Percentiles rank a stretch among this genome's conserved stretches.
phyloP scores from a whole-genome alignment of 2,888 invertebrate species.

The Heliconius ethilla region DNA sequence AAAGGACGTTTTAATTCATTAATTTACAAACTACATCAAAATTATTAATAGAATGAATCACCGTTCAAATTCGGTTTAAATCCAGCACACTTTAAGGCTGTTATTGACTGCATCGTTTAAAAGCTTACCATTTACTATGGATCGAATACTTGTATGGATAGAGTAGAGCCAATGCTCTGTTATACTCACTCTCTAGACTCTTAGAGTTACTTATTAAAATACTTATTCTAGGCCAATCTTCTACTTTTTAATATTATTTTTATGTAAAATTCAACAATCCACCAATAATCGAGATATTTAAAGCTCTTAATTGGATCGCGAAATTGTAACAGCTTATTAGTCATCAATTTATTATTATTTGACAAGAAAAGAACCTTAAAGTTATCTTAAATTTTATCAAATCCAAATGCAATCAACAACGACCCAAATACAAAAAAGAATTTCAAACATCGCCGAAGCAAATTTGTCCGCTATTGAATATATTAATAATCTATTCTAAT shows the following conservation, averaged over 20 bases:
- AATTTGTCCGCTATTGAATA: not conserved
- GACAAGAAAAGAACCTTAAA: not conserved
- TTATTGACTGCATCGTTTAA: slow-evolving; percentile 38
- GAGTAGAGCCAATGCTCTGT: not conserved
- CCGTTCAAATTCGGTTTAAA: slow-evolving; percentile 57
- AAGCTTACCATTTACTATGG: slow-evolving; percentile 1
- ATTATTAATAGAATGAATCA: not conserved
- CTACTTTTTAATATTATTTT: not conserved
- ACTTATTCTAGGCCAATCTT: slow-evolving; percentile 7
- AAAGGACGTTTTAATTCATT: not conserved
- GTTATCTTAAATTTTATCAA: not conserved
- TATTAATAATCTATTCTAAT: not conserved
- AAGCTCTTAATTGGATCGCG: not conserved
- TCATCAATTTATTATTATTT: not conserved
- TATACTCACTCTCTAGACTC: not conserved
- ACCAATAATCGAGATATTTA: not conserved
- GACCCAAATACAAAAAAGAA: slow-evolving; percentile 8
- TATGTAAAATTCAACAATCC: slow-evolving; percentile 2
- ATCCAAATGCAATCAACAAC: slow-evolving; percentile 32
- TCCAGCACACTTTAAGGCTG: slow-evolving; percentile 56
- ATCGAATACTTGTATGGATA: slow-evolving; percentile 25
- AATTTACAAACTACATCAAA: not conserved
- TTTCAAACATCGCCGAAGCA: slow-evolving; percentile 16
- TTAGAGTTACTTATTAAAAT: slow-evolving; percentile 10
- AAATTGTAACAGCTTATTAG: not conserved